Percentiles rank a stretch among this genome's conserved stretches.
These are phyloP conservation scores for Parnassius glacialis DNA, from an alignment of 2,888 invertebrate species.

Conservation along the genomic window DNA sequence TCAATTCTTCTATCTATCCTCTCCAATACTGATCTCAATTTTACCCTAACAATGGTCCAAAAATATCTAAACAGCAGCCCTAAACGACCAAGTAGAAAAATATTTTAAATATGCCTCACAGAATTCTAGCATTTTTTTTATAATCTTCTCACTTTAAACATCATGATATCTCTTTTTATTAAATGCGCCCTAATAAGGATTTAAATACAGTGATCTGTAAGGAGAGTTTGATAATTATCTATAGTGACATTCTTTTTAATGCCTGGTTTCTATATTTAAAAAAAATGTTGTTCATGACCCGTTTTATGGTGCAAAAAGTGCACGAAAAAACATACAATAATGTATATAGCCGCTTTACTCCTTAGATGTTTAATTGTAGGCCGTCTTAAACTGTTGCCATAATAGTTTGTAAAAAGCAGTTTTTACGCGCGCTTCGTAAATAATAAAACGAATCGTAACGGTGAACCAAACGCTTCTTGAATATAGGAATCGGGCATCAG, in stretches of 20 bases:
- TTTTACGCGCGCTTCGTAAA: too few relatives aligned
- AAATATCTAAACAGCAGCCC: slow-evolving; percentile 79
- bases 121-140: slow-evolving; percentile 60
- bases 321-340: too few relatives aligned
- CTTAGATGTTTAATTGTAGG: background rate
- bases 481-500: too few relatives aligned
- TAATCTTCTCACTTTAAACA: slow-evolving; percentile 49
- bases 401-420: too few relatives aligned
- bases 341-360: too few relatives aligned
- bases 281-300: too few relatives aligned
- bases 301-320: too few relatives aligned
- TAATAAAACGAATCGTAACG: too few relatives aligned
- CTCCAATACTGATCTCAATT: slow-evolving; percentile 73
- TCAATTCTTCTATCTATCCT: slow-evolving; percentile 45
- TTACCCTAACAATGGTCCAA: slow-evolving; percentile 79
- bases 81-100: slow-evolving; percentile 80
- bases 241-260: slow-evolving; percentile 67
- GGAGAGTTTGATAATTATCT: slow-evolving; percentile 70
- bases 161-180: slow-evolving; percentile 37
- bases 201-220: slow-evolving; percentile 51
- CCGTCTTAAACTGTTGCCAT: background rate
- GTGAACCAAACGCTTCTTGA: too few relatives aligned
- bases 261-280: slow-evolving; percentile 34
- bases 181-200: slow-evolving; percentile 53
- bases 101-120: slow-evolving; percentile 72